phyloP scores from a whole-genome alignment of 1,140 invertebrate genomes.

The Cheumatopsyche charites region DNA sequence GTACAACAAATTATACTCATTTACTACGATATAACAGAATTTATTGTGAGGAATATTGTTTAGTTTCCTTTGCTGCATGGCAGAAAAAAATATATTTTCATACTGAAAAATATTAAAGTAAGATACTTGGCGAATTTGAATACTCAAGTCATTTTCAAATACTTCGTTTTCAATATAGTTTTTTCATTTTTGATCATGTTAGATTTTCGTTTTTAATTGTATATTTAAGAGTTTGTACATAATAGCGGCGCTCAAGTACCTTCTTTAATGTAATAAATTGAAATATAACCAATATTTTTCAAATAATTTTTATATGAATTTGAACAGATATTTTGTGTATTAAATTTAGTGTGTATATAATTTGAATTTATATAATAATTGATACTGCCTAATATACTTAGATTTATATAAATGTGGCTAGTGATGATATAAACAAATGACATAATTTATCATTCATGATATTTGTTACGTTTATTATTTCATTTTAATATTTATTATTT shows the following conservation, averaged over 20 bases:
- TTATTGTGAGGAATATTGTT: no score
- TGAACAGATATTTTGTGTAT: neutral
- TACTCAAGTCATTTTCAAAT: no score
- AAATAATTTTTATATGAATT: neutral
- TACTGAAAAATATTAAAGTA: no score
- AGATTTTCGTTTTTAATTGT: neutral
- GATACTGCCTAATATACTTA: neutral
- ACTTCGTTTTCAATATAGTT: no score
- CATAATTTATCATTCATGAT: neutral
- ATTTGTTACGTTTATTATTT: constrained; percentile 1
- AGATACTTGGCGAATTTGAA: no score
- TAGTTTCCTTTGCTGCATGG: no score
- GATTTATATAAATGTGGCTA: constrained; percentile 8
- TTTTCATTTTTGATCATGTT: no score
- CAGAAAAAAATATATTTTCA: no score
- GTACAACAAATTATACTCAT: no score
- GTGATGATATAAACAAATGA: neutral
- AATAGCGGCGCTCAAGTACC: constrained; percentile 17
- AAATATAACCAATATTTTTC: constrained; percentile 4
- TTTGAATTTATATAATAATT: neutral
- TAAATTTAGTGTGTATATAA: neutral
- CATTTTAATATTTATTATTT: neutral
- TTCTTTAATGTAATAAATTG: neutral
- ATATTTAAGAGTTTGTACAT: neutral
- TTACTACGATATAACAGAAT: no score